These are phyloP conservation scores for Nephrocerus scutellatus DNA, from an alignment of 2,888 invertebrate genomes.

Conservation along the genomic window DNA sequence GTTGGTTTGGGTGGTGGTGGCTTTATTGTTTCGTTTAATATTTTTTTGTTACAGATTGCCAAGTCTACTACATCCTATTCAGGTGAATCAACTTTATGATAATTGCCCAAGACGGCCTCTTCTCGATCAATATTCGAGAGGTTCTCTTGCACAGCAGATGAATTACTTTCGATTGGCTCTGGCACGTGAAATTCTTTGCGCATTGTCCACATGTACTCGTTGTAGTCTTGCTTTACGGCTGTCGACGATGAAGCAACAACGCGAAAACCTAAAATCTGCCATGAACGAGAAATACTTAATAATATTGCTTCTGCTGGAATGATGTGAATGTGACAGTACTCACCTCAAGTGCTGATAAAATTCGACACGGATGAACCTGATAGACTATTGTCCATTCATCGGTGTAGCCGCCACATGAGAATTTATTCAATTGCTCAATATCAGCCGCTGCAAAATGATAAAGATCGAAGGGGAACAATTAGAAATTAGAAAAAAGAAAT, in stretches of 20 bases:
- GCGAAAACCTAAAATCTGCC: constrained; percentile 73
- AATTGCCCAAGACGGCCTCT: constrained; percentile 42
- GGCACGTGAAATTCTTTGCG: constrained; percentile 73
- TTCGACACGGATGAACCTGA: constrained; percentile 80
- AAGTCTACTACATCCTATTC: constrained; percentile 37
- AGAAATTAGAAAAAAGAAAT: too few species aligned
- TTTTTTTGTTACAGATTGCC: too few species aligned
- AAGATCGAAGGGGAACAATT: too few species aligned
- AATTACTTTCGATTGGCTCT: constrained; percentile 55
- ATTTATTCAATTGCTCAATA: constrained; percentile 74
- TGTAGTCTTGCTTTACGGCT: constrained; percentile 78
- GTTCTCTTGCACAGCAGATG: constrained; percentile 57
- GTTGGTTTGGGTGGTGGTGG: constrained; percentile 9
- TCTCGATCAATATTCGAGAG: constrained; percentile 57
- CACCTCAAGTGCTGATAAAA: constrained; percentile 75
- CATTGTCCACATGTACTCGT: constrained; percentile 93
- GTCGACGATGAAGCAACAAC: constrained; percentile 82
- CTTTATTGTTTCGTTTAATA: not conserved
- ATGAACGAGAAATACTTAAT: constrained; percentile 5
- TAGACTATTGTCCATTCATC: constrained; percentile 81
- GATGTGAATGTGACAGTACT: constrained; percentile 16
- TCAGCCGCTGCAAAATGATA: constrained; percentile 61
- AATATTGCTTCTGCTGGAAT: not conserved
- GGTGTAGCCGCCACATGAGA: constrained; percentile 75
- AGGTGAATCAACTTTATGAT: constrained; percentile 46